Conservation (phyloP, 2,888 invertebrate genomes). For the Leptopterna dolabrata region DNA sequence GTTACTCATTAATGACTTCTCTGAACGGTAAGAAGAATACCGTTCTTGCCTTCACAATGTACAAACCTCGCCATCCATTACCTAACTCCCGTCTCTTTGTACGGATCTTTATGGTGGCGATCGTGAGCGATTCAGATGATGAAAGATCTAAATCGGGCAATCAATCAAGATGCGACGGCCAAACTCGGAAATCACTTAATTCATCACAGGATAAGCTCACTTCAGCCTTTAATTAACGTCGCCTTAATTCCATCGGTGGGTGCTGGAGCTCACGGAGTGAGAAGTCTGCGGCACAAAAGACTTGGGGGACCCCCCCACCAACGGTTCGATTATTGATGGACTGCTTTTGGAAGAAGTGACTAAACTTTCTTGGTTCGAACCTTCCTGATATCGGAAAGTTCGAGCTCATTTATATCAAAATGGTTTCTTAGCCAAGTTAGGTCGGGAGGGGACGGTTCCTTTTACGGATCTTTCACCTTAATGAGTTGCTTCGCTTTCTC, state of each 20-base stretch:
- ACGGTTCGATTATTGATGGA: slow-evolving; percentile 51
- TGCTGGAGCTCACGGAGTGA: slow-evolving; percentile 1
- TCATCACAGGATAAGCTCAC: slow-evolving; percentile 36
- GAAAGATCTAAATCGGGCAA: neutral
- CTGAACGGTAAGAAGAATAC: too few relatives aligned
- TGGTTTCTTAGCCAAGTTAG: slow-evolving; percentile 54
- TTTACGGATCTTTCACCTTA: slow-evolving; percentile 54
- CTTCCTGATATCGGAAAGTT: slow-evolving; percentile 52
- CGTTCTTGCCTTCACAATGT: too few relatives aligned
- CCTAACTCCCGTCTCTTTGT: neutral
- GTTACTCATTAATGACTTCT: too few relatives aligned
- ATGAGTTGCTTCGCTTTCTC: slow-evolving; percentile 52
- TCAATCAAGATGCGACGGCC: neutral
- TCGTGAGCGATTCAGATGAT: neutral
- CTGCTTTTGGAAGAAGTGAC: slow-evolving; percentile 43
- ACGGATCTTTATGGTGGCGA: too few relatives aligned
- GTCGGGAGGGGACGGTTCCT: slow-evolving; percentile 28
- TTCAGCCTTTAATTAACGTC: slow-evolving; percentile 45
- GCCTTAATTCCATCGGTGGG: slow-evolving; percentile 23
- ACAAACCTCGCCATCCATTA: too few relatives aligned
- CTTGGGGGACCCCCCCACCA: neutral
- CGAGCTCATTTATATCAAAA: slow-evolving; percentile 52
- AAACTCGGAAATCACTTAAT: slow-evolving; percentile 1
- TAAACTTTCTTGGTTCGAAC: slow-evolving; percentile 42
- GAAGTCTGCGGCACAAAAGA: slow-evolving; percentile 45